Base-by-base conservation (phyloP, 2,888 invertebrate species). In the Physocephala rufipes region DNA sequence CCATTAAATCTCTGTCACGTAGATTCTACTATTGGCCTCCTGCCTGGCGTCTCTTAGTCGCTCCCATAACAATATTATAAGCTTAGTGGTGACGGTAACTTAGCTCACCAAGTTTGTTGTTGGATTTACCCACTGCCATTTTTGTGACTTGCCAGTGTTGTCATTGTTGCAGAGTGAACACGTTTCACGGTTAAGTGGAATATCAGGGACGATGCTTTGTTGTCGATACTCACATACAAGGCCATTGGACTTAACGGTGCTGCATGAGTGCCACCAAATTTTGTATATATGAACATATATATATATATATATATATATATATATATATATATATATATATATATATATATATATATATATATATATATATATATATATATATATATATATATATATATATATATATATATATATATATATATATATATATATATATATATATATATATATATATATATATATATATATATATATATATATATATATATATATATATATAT, bases 211-310 rank as follows among this genome's bases (percentile, higher is more conserved):
- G 67, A 12, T 53, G 59, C 63, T 47, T 53, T 21, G 66, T 36
- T 24, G 26, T 36, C 36, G 36, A 36, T 36, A 28, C 67, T 67
- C 61, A 51, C 49, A 63, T 26, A 66, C 71, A 67, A 71, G 71
- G 67, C 71, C 67, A 71, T 55, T 19, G 67, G 71, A 67, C 71
- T 61, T 71, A 71, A 71, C 65, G 66, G 30, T 45, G 53, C 51
- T 13, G 53, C 19, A 66, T 61, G 61, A 64, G 59, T 59, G 51
- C 53, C 24, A 24, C 49, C 43, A n/a, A 67, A 30, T 65, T 51
- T 28, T 64, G 28, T 49, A 47, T 47, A 16, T 64, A 28, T 19
- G 15, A 12, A n/a, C 19, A 26, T 55, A 43, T 45, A 12, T 58
- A 15, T n/a, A n/a, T n/a, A n/a, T n/a, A n/a, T n/a, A n/a, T n/a